Conservation (phyloP, 2,113 vertebrate genomes). For the Octodon degus region DNA sequence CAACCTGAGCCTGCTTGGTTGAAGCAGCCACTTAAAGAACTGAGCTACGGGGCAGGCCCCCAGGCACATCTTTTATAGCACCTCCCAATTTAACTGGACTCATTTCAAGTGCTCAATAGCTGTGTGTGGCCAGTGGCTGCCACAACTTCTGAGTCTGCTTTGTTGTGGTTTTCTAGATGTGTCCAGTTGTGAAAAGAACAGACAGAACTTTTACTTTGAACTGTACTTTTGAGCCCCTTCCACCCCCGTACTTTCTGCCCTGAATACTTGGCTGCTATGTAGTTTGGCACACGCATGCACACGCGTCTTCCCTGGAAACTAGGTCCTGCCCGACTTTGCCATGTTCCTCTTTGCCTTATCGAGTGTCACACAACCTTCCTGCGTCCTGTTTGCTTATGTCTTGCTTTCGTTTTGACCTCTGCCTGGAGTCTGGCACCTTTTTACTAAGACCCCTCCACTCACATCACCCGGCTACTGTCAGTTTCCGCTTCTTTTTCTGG, state of each 20-base stretch:
- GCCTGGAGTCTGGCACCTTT: neutral
- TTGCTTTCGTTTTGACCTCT: neutral
- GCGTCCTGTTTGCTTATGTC: neutral
- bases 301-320: neutral
- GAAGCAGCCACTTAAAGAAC: too few species aligned
- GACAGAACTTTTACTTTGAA: conserved; percentile 2
- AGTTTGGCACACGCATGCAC: neutral
- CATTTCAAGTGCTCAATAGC: neutral
- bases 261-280: neutral
- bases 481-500: neutral
- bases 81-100: neutral
- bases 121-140: neutral
- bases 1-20: too few species aligned
- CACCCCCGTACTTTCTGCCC: neutral
- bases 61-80: neutral
- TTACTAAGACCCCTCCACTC: neutral
- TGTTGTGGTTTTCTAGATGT: neutral
- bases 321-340: rapidly evolving
- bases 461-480: neutral
- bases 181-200: neutral
- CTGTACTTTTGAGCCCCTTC: neutral
- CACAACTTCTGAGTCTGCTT: neutral
- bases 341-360: neutral
- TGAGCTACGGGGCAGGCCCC: too few species aligned
- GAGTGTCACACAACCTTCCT: rapidly evolving